Conservation (phyloP, 2,797 vertebrate species). For the Emys orbicularis region DNA sequence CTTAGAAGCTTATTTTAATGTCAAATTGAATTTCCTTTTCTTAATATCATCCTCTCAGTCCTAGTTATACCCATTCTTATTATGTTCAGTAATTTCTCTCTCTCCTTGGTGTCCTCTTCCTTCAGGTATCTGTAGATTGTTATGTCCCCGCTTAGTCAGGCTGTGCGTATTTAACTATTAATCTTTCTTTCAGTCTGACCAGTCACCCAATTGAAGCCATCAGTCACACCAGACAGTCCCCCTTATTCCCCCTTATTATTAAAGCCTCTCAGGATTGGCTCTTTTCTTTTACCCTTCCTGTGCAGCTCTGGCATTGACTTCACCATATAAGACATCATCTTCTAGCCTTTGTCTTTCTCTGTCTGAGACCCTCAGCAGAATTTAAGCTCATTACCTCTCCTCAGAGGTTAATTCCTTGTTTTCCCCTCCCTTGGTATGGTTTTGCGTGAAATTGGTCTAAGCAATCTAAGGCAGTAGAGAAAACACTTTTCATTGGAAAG, state of each 20-base stretch:
- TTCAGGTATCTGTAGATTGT: slow-evolving; percentile 51
- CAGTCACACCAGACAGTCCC: slow-evolving; percentile 51
- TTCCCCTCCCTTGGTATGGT: not conserved
- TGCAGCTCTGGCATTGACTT: not conserved
- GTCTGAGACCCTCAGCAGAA: not conserved
- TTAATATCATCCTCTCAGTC: not conserved
- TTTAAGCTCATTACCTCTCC: not conserved
- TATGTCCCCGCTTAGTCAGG: slow-evolving; percentile 40
- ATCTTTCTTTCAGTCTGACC: slow-evolving; percentile 31
- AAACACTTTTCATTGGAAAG: not conserved
- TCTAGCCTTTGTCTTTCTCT: slow-evolving; percentile 30
- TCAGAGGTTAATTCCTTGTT: not conserved
- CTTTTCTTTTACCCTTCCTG: slow-evolving; percentile 39
- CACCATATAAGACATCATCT: not conserved
- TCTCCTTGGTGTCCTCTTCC: slow-evolving; percentile 19
- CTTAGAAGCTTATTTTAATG: slow-evolving; percentile 13
- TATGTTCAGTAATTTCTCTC: slow-evolving; percentile 16
- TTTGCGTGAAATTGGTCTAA: slow-evolving; percentile 1
- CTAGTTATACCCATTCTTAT: not conserved
- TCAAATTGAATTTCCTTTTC: slow-evolving; percentile 17
- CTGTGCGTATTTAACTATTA: slow-evolving; percentile 37
- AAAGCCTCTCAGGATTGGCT: slow-evolving; percentile 44
- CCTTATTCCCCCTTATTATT: slow-evolving; percentile 23
- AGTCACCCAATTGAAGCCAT: not conserved
- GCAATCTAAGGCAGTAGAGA: slow-evolving; percentile 12